Conservation (phyloP, 2,797 vertebrate species). For the Urophycis tenuis region DNA sequence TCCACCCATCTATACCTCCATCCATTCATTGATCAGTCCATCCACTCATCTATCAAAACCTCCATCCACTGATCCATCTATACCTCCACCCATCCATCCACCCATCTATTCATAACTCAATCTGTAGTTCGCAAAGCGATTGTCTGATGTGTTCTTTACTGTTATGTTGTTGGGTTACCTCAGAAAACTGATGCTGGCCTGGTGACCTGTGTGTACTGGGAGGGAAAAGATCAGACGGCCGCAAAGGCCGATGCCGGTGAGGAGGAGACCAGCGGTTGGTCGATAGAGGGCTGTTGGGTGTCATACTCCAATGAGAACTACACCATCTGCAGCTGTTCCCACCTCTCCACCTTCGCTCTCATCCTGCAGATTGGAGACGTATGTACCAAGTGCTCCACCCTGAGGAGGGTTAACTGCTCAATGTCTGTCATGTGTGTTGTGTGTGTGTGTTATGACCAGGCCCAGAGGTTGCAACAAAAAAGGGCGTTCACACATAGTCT, state of each 20-base stretch:
- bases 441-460: no score
- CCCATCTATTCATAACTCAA: background rate
- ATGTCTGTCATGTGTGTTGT: background rate
- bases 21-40: background rate
- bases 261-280: conserved; percentile 43
- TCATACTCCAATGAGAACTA: conserved; percentile 44
- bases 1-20: background rate
- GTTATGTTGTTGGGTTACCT: background rate
- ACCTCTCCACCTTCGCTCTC: conserved; percentile 69
- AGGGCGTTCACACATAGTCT: no score
- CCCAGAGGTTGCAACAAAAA: no score
- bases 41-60: background rate
- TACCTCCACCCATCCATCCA: background rate
- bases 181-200: conserved; percentile 39
- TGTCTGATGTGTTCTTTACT: background rate
- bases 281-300: conserved; percentile 54
- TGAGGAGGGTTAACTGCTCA: background rate
- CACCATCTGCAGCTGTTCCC: conserved; percentile 64
- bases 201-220: conserved; percentile 66
- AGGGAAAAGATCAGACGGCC: conserved; percentile 16
- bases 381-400: background rate
- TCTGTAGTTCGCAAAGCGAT: background rate
- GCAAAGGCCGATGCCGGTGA: background rate
- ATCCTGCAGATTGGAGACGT: conserved; percentile 62
- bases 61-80: background rate